Base-by-base conservation (phyloP, 2,797 vertebrate genomes). In the Diceros bicornis region DNA sequence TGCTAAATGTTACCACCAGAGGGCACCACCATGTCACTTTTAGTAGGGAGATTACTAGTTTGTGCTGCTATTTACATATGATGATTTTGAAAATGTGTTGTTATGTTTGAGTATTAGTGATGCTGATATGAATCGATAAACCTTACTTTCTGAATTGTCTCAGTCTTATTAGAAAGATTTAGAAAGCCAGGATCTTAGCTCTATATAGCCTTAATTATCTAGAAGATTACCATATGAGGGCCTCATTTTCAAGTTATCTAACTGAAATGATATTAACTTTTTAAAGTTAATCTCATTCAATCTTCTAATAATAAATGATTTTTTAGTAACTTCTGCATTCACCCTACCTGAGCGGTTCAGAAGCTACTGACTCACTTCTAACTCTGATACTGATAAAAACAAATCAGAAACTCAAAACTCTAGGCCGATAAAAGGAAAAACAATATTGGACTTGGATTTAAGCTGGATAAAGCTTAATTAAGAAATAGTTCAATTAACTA, bases 31-130 rank as follows among this genome's bases (percentile, higher is more conserved):
- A 55, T 94, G 97, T 87, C 93, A 93, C 34, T 94, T 16, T 97
- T 91, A 88, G 85, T 98, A 85, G 88, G 77, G n/a, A 91, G 97
- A 82, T 97, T 91, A 68, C 29, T 88, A 72, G 41, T 27, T 50
- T 75, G 83, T 78, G 59, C 84, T 87, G 91, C 41, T 83, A 44
- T 95, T 95, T 94, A 96, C 8, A 29, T 97, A 93, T 88, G 44
- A 94, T 96, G 71, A 97, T 98, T 97, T 89, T 96, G 92, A 79
- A 95, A 71, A 97, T 69, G 91, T 94, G 41, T 57, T 83, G n/a
- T 92, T 71, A 29, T 96, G 71, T 97, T 97, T 95, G 64, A 87
- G 96, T 91, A 29, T 89, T 96, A 95, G 68, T 77, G 69, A 41
- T 95, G 41, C 50, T 0, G 6, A 29, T 75, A 93, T 94, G 47